Evolutionary conservation across 2,888 invertebrate species (phyloP).

Genomic region (Himalopsyche anomala): DNA sequence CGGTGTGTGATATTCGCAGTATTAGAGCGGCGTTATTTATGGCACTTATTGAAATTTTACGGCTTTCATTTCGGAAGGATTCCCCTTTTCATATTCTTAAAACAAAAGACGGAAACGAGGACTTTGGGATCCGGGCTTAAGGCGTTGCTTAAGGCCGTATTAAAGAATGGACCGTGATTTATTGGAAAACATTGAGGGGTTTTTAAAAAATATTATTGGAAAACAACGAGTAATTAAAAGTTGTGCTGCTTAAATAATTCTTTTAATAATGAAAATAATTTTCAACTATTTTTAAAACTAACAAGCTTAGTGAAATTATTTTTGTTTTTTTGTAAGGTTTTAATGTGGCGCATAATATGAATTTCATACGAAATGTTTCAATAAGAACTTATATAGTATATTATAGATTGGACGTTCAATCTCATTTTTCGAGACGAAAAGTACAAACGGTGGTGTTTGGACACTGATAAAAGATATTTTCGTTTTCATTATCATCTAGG

Average conservation of each 20-base stretch:
- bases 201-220: neutral
- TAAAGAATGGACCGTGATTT: constrained; percentile 26
- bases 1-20: constrained; percentile 48
- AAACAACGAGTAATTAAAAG: neutral
- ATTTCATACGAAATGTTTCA: too few relatives aligned
- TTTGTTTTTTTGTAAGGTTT: too few relatives aligned
- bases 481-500: too few relatives aligned
- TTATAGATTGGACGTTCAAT: too few relatives aligned
- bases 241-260: neutral
- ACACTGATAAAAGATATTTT: too few relatives aligned
- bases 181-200: neutral
- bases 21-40: constrained; percentile 64
- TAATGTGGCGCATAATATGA: too few relatives aligned
- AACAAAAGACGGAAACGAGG: constrained; percentile 48
- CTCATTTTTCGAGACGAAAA: too few relatives aligned
- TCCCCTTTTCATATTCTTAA: constrained; percentile 55
- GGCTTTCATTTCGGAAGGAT: constrained; percentile 49
- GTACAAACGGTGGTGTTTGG: too few relatives aligned
- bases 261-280: too few relatives aligned
- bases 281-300: too few relatives aligned
- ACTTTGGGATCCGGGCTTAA: constrained; percentile 24
- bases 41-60: constrained; percentile 65
- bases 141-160: constrained; percentile 17
- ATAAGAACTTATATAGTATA: too few relatives aligned
- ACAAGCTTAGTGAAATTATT: too few relatives aligned